phyloP scores from a whole-genome alignment of 92 coral and sea anemone species.

The Blastomussa wellsi region DNA sequence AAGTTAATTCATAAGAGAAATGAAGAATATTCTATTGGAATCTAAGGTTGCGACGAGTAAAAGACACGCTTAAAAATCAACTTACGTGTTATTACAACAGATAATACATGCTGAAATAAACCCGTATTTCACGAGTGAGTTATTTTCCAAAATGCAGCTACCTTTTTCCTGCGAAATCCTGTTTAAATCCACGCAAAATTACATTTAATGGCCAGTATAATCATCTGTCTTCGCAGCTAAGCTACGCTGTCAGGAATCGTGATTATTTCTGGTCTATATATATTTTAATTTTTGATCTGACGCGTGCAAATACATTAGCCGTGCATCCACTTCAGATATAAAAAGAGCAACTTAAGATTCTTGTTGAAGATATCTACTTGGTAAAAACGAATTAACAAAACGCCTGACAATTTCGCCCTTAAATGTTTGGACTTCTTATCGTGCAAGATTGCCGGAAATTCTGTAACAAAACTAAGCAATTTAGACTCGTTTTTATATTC shows the following conservation, averaged over 20 bases:
- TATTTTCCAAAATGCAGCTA: not conserved
- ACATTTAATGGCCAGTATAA: not conserved
- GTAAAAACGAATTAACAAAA: not conserved
- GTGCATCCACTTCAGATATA: conserved; percentile 26
- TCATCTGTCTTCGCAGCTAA: not conserved
- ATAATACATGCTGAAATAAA: not conserved
- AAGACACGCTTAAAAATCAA: not conserved
- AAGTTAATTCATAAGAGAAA: conserved; percentile 28
- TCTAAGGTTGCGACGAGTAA: not conserved
- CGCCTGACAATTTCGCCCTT: not conserved
- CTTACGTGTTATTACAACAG: conserved; percentile 39
- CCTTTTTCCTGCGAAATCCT: not conserved
- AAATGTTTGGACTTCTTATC: not conserved
- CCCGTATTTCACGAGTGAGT: conserved; percentile 6
- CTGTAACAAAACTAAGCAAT: not conserved
- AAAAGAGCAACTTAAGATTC: conserved; percentile 34
- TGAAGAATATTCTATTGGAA: not conserved
- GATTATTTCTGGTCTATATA: not conserved
- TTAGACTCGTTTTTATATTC: not conserved
- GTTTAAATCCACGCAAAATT: conserved; percentile 6
- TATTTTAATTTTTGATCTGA: conserved; percentile 18
- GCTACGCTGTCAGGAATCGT: not conserved
- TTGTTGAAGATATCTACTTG: conserved; percentile 7
- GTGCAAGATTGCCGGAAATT: not conserved
- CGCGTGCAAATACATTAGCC: conserved; percentile 27